phyloP scores from a whole-genome alignment of 2,797 vertebrate genomes.

The Furcifer pardalis region DNA sequence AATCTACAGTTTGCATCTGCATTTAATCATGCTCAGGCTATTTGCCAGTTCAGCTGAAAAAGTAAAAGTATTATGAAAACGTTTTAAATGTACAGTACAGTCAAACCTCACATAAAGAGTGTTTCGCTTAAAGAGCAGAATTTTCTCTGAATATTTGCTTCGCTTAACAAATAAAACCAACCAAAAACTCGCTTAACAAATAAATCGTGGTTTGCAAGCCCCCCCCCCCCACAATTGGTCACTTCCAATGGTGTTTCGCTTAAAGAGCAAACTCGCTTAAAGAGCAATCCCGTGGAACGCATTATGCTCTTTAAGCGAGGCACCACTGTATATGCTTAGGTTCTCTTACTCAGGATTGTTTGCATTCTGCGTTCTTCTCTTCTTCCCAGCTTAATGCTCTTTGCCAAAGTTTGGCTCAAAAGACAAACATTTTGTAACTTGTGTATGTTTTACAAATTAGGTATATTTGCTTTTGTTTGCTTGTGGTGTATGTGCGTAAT shows the following conservation, averaged over 20 bases:
- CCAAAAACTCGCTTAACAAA: too few relatives aligned
- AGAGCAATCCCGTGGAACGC: too few relatives aligned
- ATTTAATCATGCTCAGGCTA: slow-evolving; percentile 16
- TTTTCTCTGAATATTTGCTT: too few relatives aligned
- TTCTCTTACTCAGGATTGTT: slow-evolving; percentile 13
- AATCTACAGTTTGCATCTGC: not conserved
- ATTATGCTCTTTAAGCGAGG: too few relatives aligned
- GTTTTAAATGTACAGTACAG: too few relatives aligned
- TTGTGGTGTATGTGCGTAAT: not conserved
- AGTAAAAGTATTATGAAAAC: not conserved
- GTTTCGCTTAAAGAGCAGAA: too few relatives aligned
- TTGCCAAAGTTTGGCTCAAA: not conserved
- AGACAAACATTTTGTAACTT: not conserved
- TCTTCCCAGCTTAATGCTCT: not conserved
- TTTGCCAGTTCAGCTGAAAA: not conserved
- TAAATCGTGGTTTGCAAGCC: too few relatives aligned
- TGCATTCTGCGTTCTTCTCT: not conserved
- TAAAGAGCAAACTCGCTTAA: too few relatives aligned
- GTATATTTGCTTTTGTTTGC: not conserved
- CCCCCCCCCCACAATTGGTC: too few relatives aligned
- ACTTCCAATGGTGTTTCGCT: too few relatives aligned
- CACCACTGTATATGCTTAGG: not conserved
- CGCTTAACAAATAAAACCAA: too few relatives aligned
- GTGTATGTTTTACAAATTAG: not conserved
- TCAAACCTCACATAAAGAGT: too few relatives aligned